Evolutionary conservation across 2,797 vertebrate genomes (phyloP).

Genomic region (Clamator glandarius): DNA sequence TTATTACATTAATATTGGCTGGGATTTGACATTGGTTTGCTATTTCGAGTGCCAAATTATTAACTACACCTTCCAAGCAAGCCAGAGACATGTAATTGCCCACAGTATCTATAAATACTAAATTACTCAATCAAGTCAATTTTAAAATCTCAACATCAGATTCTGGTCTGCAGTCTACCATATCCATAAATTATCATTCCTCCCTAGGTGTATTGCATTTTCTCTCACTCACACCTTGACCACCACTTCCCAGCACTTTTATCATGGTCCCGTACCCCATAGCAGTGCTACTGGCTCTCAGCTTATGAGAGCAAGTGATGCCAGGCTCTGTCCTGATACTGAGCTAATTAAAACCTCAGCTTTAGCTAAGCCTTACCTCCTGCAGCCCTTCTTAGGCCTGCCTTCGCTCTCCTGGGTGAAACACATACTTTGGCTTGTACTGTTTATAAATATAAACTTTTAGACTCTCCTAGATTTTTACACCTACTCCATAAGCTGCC

Average conservation of each 20-base stretch:
- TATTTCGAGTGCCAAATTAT: background rate
- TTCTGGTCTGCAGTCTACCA: background rate
- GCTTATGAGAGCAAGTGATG: background rate
- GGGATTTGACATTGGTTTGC: background rate
- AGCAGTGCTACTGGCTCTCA: background rate
- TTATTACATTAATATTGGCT: background rate
- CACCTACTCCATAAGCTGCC: rapidly evolving
- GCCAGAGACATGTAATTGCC: background rate
- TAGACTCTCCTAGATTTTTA: background rate
- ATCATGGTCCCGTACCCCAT: background rate
- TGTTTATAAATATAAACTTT: background rate
- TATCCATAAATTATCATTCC: background rate
- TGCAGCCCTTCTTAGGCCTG: background rate
- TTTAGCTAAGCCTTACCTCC: background rate
- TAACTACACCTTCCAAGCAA: background rate
- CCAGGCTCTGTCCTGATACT: background rate
- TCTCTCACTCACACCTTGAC: background rate
- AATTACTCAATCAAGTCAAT: background rate
- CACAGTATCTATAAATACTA: background rate
- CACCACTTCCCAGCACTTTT: background rate
- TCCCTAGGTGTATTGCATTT: background rate
- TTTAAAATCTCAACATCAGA: background rate
- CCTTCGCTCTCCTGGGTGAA: background rate
- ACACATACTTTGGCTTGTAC: background rate
- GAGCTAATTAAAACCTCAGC: background rate